Evolutionary conservation across 2,113 vertebrate species (phyloP), one percentile per base, ranked within the genome.

Genomic region (Charina bottae): DNA sequence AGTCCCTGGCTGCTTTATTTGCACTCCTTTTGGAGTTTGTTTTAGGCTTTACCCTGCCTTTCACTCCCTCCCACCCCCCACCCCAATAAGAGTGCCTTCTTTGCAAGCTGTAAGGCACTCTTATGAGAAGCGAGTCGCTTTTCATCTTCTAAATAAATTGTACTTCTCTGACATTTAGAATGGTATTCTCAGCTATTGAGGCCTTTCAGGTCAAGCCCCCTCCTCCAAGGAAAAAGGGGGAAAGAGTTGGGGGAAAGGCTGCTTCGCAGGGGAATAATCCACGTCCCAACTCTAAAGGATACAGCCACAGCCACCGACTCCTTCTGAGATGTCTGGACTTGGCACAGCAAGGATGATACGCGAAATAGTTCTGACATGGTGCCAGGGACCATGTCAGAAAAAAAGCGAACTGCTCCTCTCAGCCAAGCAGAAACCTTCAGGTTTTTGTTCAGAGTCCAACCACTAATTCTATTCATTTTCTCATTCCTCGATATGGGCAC

Each of bases 21-120:
- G 97, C 98, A 93, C 97, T 98, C 97, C 97, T 98, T 97, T 98
- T 97, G 93, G 97, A 98, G 98, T 99, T 99, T 99, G 98, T 99
- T 99, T 99, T 98, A 98, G 98, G 97, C 98, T 98, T 98, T 98
- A 28, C 98, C 98, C 96, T 96, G 95, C 97, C 97, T 98, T 97
- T 98, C 98, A 97, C 97, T 96, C 86, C n/a, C 85, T n/a, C 98
- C 98, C 95, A 98, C 98, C 28, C 83, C 98, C 98, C 7, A 21
- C 1, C 90, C 98, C 98, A 95, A 98, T 98, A 97, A 97, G 96
- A 96, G 94, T 95, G 97, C 97, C 97, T 97, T 97, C 97, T 98
- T 98, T 98, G 98, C 97, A 94, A 96, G 97, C 97, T 97, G 97
- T 96, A 98, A 98, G 97, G 96, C 97, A 96, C 97, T 98, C 97